Conservation (phyloP, 2,113 vertebrate species). For the Pimephales promelas region DNA sequence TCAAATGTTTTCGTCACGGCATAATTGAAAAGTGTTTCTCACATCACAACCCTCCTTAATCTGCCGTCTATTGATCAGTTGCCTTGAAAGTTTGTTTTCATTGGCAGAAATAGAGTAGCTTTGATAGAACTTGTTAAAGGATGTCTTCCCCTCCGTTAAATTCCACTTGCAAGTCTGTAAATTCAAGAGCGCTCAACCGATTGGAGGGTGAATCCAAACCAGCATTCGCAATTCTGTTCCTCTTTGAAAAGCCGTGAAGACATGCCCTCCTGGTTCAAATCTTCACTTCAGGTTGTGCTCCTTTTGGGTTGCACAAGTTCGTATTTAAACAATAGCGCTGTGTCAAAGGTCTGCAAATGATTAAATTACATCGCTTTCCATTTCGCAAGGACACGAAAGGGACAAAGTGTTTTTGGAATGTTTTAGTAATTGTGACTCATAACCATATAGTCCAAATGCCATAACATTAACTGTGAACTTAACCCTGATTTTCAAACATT, state of each 20-base stretch:
- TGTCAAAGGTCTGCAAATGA: slow-evolving; percentile 18
- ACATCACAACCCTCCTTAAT: background rate
- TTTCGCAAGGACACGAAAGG: background rate
- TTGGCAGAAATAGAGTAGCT: slow-evolving; percentile 5
- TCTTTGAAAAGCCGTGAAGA: slow-evolving; percentile 32
- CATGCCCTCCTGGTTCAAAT: slow-evolving; percentile 16
- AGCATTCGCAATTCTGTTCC: background rate
- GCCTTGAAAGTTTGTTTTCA: background rate
- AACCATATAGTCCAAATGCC: background rate
- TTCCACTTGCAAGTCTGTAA: background rate
- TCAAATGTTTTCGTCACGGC: background rate
- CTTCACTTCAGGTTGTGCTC: background rate
- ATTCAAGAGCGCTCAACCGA: background rate
- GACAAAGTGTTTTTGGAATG: background rate
- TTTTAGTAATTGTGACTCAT: background rate
- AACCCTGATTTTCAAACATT: slow-evolving; percentile 23
- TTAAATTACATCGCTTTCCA: background rate
- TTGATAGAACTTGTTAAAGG: slow-evolving; percentile 1
- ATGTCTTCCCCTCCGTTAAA: background rate
- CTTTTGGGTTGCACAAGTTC: slow-evolving; percentile 10
- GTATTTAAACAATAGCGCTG: background rate
- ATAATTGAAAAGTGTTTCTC: background rate
- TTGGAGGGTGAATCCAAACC: slow-evolving; percentile 20
- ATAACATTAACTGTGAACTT: background rate
- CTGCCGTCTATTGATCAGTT: background rate